Base-by-base conservation (phyloP, 2,113 vertebrate species). In the Eulemur macaco region DNA sequence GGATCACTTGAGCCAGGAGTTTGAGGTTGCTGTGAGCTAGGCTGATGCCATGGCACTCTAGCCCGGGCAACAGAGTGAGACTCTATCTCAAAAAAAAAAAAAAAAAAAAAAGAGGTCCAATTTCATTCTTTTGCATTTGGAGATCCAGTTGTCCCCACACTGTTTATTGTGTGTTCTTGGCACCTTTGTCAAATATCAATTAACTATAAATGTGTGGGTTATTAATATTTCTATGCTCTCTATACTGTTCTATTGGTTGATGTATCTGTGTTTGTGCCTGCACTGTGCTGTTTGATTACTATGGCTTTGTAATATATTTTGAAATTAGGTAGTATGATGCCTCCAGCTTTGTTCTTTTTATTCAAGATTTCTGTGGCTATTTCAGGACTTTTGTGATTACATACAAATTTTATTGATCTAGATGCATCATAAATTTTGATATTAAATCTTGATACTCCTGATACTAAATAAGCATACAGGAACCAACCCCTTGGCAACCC, bases 401-500 rank as follows among this genome's bases (percentile, higher is more conserved):
- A 77, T 50, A 20, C 31, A 50, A 34, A 86, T 86, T 69, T 86
- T 52, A 18, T 45, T 17, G 52, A 71, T 93, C 34, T 68, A 69
- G 8, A 42, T 52, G 17, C 0, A 3, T 15, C 39, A 64, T 58
- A 52, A 60, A 42, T 76, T 8, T 82, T 87, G 27, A n/a, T 58
- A 54, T 17, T 60, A 31, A 47, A 47, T 47, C 27, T 82, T 82
- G 13, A 27, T 45, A 27, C 25, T 45, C 23, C 21, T 29, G 11
- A 69, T 27, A 29, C 60, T 91, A 80, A 54, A 25, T 88, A 71
- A 68, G 14, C 58, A 17, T 74, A 58, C 9, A 4, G 39, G 58
- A 23, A 31, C 34, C 23, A 6, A 13, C 45, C 8, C 9, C 12
- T 9, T 17, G 6, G 7, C 0, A 8, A 5, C 50, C 15, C 0